phyloP scores from a whole-genome alignment of 2,888 invertebrate genomes.

The Lasioglossum morio region DNA sequence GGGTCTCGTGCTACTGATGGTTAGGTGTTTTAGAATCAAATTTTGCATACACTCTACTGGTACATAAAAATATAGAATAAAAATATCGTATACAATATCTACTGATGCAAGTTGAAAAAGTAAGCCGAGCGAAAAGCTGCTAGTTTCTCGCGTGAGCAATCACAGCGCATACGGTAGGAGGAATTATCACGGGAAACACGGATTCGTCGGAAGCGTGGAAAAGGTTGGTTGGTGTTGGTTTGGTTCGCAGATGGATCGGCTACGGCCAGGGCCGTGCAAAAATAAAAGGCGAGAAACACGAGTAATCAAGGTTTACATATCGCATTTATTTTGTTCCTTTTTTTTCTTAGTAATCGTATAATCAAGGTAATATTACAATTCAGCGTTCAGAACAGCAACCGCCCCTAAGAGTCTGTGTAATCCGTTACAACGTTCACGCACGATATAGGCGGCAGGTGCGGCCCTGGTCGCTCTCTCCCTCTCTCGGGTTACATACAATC shows the following conservation, averaged over 20 bases:
- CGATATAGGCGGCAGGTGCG: constrained; percentile 78
- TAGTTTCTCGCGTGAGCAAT: constrained; percentile 26
- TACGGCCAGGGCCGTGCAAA: constrained; percentile 76
- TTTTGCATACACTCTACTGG: no score
- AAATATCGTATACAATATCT: constrained; percentile 5
- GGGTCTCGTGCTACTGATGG: neutral
- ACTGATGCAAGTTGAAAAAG: constrained; percentile 5
- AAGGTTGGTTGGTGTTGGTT: neutral
- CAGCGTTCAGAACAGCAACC: constrained; percentile 82
- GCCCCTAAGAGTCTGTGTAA: constrained; percentile 66
- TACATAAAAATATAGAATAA: no score
- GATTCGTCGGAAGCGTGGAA: constrained; percentile 34
- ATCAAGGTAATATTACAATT: constrained; percentile 84
- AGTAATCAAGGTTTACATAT: constrained; percentile 80
- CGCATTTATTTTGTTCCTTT: constrained; percentile 81
- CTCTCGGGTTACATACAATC: constrained; percentile 74
- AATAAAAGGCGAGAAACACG: constrained; percentile 77
- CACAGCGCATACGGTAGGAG: constrained; percentile 6
- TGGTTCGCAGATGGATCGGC: constrained; percentile 47
- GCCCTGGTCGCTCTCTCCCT: constrained; percentile 78
- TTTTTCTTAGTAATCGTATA: constrained; percentile 83
- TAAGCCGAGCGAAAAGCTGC: constrained; percentile 33
- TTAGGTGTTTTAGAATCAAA: neutral
- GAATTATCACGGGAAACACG: constrained; percentile 27
- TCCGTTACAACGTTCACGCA: constrained; percentile 57